A percentile compares a stretch with the other conserved stretches of the same genome.
These are phyloP conservation scores for Diplazon laetatorius DNA, from an alignment of 2,888 invertebrate genomes.

Conservation along the genomic window DNA sequence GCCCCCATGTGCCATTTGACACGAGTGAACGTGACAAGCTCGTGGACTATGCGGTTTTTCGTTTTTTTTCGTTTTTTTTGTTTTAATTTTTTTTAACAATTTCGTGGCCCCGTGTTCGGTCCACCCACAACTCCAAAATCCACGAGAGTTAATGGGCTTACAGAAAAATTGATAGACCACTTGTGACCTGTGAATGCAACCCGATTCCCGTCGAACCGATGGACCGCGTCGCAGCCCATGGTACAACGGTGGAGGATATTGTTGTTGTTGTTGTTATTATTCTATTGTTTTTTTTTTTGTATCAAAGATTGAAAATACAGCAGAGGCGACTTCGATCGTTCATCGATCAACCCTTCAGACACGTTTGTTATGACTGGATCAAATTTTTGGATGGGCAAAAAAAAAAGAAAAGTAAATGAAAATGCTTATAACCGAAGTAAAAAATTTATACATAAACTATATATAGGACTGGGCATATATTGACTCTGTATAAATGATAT, in stretches of 20 bases:
- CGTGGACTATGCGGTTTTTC: slow-evolving; percentile 5
- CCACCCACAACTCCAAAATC: slow-evolving; percentile 35
- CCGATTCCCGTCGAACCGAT: neutral
- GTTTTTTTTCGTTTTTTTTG: slow-evolving; percentile 35
- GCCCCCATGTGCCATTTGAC: slow-evolving; percentile 4
- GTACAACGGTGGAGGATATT: slow-evolving; percentile 26
- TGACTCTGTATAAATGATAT: too few relatives aligned
- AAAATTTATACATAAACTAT: too few relatives aligned
- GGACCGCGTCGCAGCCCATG: slow-evolving; percentile 12
- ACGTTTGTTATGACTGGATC: too few relatives aligned
- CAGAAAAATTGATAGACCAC: slow-evolving; percentile 76
- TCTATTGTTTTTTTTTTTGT: slow-evolving; percentile 34
- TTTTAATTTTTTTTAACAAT: slow-evolving; percentile 32
- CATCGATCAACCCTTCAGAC: neutral
- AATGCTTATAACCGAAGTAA: too few relatives aligned
- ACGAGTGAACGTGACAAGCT: slow-evolving; percentile 1
- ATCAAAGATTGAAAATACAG: slow-evolving; percentile 4
- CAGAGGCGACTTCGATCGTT: neutral
- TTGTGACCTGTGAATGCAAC: slow-evolving; percentile 41
- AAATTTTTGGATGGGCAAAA: too few relatives aligned
- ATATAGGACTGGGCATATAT: too few relatives aligned
- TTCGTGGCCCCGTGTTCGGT: neutral
- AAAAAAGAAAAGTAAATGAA: too few relatives aligned
- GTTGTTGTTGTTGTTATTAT: too few relatives aligned
- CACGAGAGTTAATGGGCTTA: slow-evolving; percentile 77